Base-by-base conservation (phyloP, 2,797 vertebrate genomes). In the Pipistrellus pipistrellus region DNA sequence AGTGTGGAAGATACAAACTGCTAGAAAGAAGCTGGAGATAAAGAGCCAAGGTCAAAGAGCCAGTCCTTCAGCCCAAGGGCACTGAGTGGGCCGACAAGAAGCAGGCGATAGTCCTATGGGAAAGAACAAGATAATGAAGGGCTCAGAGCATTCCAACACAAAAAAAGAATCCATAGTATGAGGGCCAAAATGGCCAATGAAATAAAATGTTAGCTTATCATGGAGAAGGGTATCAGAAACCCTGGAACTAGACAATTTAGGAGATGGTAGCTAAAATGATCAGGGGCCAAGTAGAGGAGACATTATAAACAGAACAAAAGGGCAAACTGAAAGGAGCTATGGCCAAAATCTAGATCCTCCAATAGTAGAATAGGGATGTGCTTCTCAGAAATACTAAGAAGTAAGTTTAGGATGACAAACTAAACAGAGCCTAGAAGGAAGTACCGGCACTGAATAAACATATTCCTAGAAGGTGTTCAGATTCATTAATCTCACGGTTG, bases 321-420 rank as follows among this genome's bases (percentile, higher is more conserved):
- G 44, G 25, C 69, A 95, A 48, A 77, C 66, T 83, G 35, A 88
- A 62, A 88, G 57, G 20, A 46, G 64, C 23, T 57, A 12, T 77
- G 25, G 25, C 59, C 75, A 62, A 82, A 78, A 73, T 85, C 62
- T 72, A 96, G 41, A 72, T 62, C 15, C 25, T 25, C 46, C 38
- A 83, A 71, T 7, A 93, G 81, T 30, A 78, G 48, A 25, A 4
- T 66, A 53, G 14, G 77, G 41, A 15, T 57, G 27, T 72, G n/a
- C 75, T 93, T 69, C 68, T 71, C 44, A 90, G 88, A 91, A 89
- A 90, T 41, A 68, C 55, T 90, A 75, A 96, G 77, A 78, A 68
- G 27, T 23, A 57, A 91, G 20, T 44, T 93, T 64, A 87, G 85
- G 38, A 57, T 66, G 80, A 86, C 25, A 72, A 44, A 68, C 89